Evolutionary conservation across 2,888 invertebrate genomes (phyloP).

Genomic region (Argynnis bischoffii): DNA sequence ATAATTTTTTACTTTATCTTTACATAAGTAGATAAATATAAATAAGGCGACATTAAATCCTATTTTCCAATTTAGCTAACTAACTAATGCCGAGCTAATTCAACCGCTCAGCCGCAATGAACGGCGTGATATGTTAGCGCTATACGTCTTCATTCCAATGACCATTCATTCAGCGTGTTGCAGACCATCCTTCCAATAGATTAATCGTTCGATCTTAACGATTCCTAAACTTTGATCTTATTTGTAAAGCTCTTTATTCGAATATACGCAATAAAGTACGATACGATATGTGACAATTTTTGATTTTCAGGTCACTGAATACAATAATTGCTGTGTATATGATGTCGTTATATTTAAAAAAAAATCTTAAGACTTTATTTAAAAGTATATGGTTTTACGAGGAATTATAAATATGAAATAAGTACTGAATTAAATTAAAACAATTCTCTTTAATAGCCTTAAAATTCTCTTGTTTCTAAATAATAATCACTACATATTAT

Average conservation of each 20-base stretch:
- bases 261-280: background rate
- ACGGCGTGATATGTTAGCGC: constrained; percentile 62
- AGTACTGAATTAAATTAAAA: too few relatives aligned
- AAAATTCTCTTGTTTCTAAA: too few relatives aligned
- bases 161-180: constrained; percentile 68
- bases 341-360: too few relatives aligned
- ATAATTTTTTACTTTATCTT: background rate
- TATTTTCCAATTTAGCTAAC: background rate
- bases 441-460: too few relatives aligned
- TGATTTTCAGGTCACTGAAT: too few relatives aligned
- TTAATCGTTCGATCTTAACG: constrained; percentile 49
- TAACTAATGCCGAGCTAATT: constrained; percentile 22
- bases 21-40: background rate
- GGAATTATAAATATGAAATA: too few relatives aligned
- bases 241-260: background rate
- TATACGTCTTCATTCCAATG: constrained; percentile 72
- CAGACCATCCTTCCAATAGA: constrained; percentile 53
- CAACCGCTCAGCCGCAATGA: constrained; percentile 15
- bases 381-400: too few relatives aligned
- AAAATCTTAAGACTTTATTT: too few relatives aligned
- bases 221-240: constrained; percentile 13
- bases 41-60: background rate
- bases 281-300: too few relatives aligned
- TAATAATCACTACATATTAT: too few relatives aligned
- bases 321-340: too few relatives aligned